Percentiles rank a stretch among this genome's conserved stretches.
Conservation (phyloP, 2,888 invertebrate species). For the Vandiemenella viatica region DNA sequence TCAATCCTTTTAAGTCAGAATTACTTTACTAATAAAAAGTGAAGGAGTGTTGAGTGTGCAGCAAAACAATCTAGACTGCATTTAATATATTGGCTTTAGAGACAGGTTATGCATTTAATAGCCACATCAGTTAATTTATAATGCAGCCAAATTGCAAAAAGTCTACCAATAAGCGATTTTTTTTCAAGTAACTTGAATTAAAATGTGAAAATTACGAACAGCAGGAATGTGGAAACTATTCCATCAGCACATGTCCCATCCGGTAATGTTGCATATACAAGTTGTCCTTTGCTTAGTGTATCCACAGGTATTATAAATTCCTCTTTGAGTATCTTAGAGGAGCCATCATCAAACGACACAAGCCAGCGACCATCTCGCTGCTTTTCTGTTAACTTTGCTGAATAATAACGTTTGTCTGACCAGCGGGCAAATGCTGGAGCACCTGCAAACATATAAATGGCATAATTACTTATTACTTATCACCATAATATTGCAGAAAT, state of each 20-base stretch:
- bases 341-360: conserved; percentile 48
- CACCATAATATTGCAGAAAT: no score
- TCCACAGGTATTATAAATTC: conserved; percentile 37
- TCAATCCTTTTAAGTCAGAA: no score
- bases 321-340: conserved; percentile 38
- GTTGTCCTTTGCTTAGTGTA: conserved; percentile 33
- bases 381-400: conserved; percentile 41
- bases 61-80: no score
- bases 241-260: conserved; percentile 35
- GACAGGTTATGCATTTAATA: no score
- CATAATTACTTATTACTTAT: no score
- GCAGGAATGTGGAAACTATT: conserved; percentile 14
- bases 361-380: conserved; percentile 40
- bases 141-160: no score
- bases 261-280: conserved; percentile 38
- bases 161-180: no score
- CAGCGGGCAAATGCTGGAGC: conserved; percentile 43
- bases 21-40: no score
- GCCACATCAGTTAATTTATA: no score
- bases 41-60: no score
- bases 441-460: no score
- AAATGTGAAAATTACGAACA: conserved; percentile 2
- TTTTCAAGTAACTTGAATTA: neutral
- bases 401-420: conserved; percentile 52
- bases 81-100: no score